Conservation (phyloP, 2,113 vertebrate species). For the Ailurus styani region DNA sequence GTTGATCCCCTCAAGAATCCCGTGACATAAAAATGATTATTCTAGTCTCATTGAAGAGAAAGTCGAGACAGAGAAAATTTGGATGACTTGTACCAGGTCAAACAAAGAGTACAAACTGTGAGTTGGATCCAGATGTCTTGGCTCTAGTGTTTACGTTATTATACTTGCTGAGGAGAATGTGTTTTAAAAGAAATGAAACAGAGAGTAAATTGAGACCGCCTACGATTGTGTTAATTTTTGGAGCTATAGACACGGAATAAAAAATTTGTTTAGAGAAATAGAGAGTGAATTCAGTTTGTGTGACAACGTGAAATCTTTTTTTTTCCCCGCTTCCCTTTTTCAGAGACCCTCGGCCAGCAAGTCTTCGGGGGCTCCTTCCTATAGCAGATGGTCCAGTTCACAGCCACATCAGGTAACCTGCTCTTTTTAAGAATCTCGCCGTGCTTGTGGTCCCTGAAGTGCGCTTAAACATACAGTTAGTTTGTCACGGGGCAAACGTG, state of each 20-base stretch:
- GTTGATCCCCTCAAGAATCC: background rate
- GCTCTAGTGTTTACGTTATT: background rate
- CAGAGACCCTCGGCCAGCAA: constrained; percentile 82
- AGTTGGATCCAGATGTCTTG: background rate
- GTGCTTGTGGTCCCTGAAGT: background rate
- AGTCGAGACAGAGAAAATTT: background rate
- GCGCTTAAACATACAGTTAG: background rate
- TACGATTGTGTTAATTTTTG: background rate
- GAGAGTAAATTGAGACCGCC: background rate
- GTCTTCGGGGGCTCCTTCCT: constrained; percentile 83
- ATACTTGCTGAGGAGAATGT: background rate
- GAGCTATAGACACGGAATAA: fast-evolving
- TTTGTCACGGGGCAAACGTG: background rate
- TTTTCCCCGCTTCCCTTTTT: constrained; percentile 76
- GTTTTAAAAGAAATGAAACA: background rate
- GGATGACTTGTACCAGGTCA: background rate
- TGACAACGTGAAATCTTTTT: background rate
- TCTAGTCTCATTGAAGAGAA: background rate
- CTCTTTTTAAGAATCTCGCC: constrained; percentile 44
- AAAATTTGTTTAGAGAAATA: background rate
- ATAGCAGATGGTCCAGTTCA: constrained; percentile 90
- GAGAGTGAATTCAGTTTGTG: fast-evolving
- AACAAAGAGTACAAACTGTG: background rate
- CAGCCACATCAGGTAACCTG: constrained; percentile 90
- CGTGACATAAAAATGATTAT: background rate